Base-by-base conservation (phyloP, 2,797 vertebrate species). In the Falco naumanni region DNA sequence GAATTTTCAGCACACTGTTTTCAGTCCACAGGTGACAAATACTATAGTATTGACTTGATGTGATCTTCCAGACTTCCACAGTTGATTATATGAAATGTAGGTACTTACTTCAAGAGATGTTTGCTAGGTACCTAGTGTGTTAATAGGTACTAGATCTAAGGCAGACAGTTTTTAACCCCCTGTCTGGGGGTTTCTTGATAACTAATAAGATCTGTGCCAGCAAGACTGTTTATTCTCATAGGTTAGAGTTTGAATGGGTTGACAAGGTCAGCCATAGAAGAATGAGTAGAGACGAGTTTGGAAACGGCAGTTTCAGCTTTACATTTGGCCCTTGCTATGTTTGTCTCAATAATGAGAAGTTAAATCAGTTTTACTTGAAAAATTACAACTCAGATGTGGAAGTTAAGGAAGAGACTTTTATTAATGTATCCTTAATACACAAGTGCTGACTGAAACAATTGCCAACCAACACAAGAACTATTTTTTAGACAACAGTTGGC, bases 391-490 rank as follows among this genome's bases (percentile, higher is more conserved):
- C 16, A 69, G 56, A 57, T 16, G 11, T n/a, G 34, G 7, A 84
- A 84, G 10, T 68, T 66, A 63, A 7, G 0, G 37, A 69, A 77
- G 11, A 61, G 80, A 25, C 0, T 6, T 66, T 45, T 47, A 20
- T 63, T 81, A 3, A 0, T 37, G 4, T 76, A 39, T 14, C 7
- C 10, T 9, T 59, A 50, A 68, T 48, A 56, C 1, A 0, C 5
- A 43, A n/a, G 6, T 41, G 8, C n/a, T 53, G 39, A n/a, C 47
- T 59, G 37, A 85, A 91, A 68, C 1, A 48, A 41, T 5, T 82
- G n/a, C 4, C 33, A 84, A 5, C 33, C 66, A 28, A 56, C 26
- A 53, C 7, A 65, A 26, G 14, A 53, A n/a, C 11, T n/a, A 13
- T 9, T 71, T 57, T 89, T 78, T 68, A 82, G 28, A 56, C 41